Conservation (phyloP, 1,140 invertebrate species). For the Ylistrum balloti region DNA sequence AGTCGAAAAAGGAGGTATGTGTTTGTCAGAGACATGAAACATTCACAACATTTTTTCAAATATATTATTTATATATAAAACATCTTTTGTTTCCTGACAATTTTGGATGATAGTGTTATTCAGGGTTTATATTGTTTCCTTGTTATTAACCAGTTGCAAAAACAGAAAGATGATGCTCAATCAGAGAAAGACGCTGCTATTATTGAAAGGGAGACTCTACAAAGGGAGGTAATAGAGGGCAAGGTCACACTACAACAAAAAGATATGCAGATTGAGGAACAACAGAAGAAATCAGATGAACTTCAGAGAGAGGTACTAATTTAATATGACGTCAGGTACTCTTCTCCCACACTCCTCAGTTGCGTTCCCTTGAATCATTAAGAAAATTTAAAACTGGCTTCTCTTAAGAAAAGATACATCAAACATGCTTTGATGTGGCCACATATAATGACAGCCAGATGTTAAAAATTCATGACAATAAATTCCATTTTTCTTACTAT, state of each 20-base stretch:
- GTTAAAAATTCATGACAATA: no score
- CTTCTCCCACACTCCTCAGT: no score
- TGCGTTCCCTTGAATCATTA: no score
- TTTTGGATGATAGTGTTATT: not conserved
- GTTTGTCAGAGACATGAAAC: no score
- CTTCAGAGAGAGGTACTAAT: slow-evolving; percentile 74
- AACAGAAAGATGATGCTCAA: slow-evolving; percentile 67
- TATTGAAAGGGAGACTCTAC: slow-evolving; percentile 68
- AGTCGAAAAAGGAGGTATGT: slow-evolving; percentile 70
- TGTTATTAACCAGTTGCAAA: slow-evolving; percentile 63
- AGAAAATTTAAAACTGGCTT: no score
- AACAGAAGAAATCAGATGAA: slow-evolving; percentile 70
- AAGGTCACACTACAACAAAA: slow-evolving; percentile 73
- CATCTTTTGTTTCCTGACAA: not conserved
- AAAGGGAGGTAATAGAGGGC: slow-evolving; percentile 66
- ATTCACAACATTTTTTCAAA: no score
- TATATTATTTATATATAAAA: no score
- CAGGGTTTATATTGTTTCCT: not conserved
- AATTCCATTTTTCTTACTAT: no score
- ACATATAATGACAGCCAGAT: no score
- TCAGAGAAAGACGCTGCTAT: slow-evolving; percentile 67
- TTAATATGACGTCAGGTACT: no score
- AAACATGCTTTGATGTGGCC: no score
- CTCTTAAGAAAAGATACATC: no score
- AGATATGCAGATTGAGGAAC: slow-evolving; percentile 73